Base-by-base conservation (phyloP, 2,113 vertebrate genomes). In the Orycteropus afer region DNA sequence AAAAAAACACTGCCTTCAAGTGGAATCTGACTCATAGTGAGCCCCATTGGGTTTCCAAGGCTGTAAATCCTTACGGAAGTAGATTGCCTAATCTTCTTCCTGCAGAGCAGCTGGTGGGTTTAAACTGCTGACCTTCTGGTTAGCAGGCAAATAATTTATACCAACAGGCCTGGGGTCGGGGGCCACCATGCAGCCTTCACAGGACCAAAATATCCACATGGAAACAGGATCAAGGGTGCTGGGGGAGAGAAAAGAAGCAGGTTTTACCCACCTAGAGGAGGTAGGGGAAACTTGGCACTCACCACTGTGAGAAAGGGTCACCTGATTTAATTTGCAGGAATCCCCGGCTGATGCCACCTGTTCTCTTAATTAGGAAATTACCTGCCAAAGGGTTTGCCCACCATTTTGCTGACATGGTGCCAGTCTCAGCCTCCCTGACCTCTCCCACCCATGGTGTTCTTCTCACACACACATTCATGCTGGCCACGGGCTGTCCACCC, bases 291-390 rank as follows among this genome's bases (percentile, higher is more conserved):
- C 45, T 23, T 7, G 0, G 53, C 76, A 77, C 5, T 25, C 49
- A 37, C 0, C 0, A 4, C 49, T 11, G 22, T 7, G n/a, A 37
- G 63, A 37, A 45, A 29, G 61, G 71, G 76, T 82, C 84, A 79
- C 45, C 45, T 79, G 81, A 49, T 63, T 59, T 73, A 69, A 86
- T 65, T 55, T 77, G 22, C 49, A 82, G 42, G 13, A 37, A 55
- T 73, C 77, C 67, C 63, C 8, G 0, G 27, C 18, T 0, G 3
- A 29, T 7, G 61, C 59, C 81, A 90, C 80, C 51, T 91, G 53
- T 65, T 94, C 73, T 92, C 20, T 77, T 95, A 42, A 82, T 91
- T 87, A 81, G 51, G 29, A 93, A 49, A 65, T 61, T 45, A 78
- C 53, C 71, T 51, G 34, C 67, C 87, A 32, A 63, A 82, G 40